A percentile compares a stretch with the other conserved stretches of the same genome.
These are phyloP conservation scores for Calycopis cecrops DNA, from an alignment of 1,140 invertebrate genomes.

Conservation along the genomic window DNA sequence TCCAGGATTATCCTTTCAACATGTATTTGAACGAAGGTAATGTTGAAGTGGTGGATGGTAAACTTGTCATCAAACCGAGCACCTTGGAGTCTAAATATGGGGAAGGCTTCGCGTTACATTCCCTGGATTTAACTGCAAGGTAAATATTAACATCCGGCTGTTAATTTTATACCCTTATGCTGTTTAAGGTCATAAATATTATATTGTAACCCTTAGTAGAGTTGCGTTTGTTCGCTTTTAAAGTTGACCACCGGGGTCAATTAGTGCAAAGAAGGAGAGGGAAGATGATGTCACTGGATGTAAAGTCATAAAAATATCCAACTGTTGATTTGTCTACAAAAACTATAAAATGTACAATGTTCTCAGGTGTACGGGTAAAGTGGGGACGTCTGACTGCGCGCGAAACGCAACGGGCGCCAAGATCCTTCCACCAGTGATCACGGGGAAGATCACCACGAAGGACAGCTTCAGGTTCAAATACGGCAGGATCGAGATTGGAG, in stretches of 20 bases:
- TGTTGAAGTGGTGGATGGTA: conserved; percentile 75
- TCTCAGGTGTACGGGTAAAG: conserved; percentile 76
- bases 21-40: conserved; percentile 79
- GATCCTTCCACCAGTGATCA: conserved; percentile 80
- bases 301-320: too few relatives aligned
- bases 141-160: conserved; percentile 36
- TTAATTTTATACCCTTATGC: too few relatives aligned
- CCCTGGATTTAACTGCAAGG: conserved; percentile 71
- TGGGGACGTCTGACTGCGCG: conserved; percentile 65
- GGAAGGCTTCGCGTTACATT: conserved; percentile 72
- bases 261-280: too few relatives aligned
- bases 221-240: too few relatives aligned
- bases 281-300: too few relatives aligned
- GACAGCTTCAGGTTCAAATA: conserved; percentile 81
- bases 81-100: conserved; percentile 77
- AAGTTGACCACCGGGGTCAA: too few relatives aligned
- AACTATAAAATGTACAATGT: conserved; percentile 13
- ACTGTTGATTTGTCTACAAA: conserved; percentile 15
- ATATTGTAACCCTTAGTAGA: too few relatives aligned
- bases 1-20: conserved; percentile 81
- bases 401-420: conserved; percentile 62
- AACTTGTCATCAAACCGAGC: conserved; percentile 77
- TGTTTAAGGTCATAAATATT: too few relatives aligned
- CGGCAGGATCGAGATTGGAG: conserved; percentile 84
- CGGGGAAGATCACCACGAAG: conserved; percentile 79